These are phyloP conservation scores for Sabatieria punctata DNA, from an alignment of 2,888 invertebrate genomes.

Conservation along the genomic window DNA sequence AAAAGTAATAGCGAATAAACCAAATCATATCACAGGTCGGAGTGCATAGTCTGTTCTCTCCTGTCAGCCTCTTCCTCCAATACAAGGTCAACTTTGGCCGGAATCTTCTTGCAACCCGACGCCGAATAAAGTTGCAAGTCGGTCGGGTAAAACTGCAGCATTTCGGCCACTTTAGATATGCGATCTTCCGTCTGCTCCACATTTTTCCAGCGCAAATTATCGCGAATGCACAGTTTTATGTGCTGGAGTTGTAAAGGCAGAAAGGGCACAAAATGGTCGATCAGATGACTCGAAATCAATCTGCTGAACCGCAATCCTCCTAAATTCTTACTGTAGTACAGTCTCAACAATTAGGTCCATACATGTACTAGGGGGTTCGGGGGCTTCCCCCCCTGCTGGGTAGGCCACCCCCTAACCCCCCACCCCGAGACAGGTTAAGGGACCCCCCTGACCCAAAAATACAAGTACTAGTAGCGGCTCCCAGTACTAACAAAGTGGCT, in stretches of 20 bases:
- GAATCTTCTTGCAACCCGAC: conserved; percentile 74
- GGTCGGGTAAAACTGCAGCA: conserved; percentile 20
- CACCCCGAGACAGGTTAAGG: too few relatives aligned
- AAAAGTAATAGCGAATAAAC: too few relatives aligned
- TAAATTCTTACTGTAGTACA: too few relatives aligned
- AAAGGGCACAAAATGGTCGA: conserved; percentile 87
- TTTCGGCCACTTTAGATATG: conserved; percentile 6
- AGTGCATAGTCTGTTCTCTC: too few relatives aligned
- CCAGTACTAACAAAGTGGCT: too few relatives aligned
- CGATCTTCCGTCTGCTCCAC: conserved; percentile 37
- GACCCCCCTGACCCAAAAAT: too few relatives aligned
- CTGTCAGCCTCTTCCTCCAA: conserved; percentile 3
- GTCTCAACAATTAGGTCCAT: conserved; percentile 1
- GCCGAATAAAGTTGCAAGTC: conserved; percentile 58
- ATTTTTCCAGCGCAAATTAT: conserved; percentile 41
- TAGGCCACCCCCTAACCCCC: too few relatives aligned
- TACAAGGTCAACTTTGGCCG: conserved; percentile 45
- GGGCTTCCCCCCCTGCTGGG: too few relatives aligned
- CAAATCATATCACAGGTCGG: too few relatives aligned
- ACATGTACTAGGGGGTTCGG: too few relatives aligned
- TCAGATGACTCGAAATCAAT: conserved; percentile 62
- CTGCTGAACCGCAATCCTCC: conserved; percentile 68
- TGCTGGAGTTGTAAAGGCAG: conserved; percentile 72
- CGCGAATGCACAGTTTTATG: conserved; percentile 54
- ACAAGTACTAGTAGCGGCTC: too few relatives aligned